Evolutionary conservation across 1,140 invertebrate genomes (phyloP).

Genomic region (Gryon sp.): DNA sequence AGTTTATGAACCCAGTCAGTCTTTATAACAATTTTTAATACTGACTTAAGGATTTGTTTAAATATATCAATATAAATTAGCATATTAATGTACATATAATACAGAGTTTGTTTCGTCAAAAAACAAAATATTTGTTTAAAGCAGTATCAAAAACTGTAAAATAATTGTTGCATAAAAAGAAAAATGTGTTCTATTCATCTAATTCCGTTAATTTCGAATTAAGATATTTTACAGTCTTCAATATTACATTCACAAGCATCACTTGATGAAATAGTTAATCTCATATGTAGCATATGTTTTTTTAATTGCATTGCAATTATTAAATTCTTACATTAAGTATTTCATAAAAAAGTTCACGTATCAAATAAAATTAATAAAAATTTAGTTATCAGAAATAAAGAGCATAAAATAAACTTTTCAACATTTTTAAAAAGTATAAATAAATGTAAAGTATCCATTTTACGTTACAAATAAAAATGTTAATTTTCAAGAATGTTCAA

Average conservation of each 20-base stretch:
- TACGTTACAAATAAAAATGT: slow-evolving; percentile 3
- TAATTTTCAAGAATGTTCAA: not conserved
- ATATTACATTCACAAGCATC: slow-evolving; percentile 17
- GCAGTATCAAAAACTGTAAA: slow-evolving; percentile 10
- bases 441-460: slow-evolving; percentile 10
- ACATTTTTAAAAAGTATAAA: not conserved
- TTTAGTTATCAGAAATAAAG: no score
- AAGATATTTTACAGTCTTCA: slow-evolving; percentile 29
- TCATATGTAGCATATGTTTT: slow-evolving; percentile 5
- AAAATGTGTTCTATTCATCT: not conserved
- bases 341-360: not conserved
- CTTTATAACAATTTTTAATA: slow-evolving; percentile 26
- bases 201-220: slow-evolving; percentile 27
- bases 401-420: no score
- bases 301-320: slow-evolving; percentile 11
- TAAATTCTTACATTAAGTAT: not conserved
- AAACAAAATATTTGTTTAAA: slow-evolving; percentile 13
- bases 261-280: slow-evolving; percentile 16
- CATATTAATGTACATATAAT: slow-evolving; percentile 46
- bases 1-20: slow-evolving; percentile 29
- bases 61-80: slow-evolving; percentile 22
- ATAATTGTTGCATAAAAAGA: no score
- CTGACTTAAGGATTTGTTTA: slow-evolving; percentile 16
- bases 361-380: no score
- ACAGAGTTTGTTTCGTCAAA: slow-evolving; percentile 23